A percentile compares a stretch with the other conserved stretches of the same genome.
Conservation (phyloP, 1,140 invertebrate species). For the Apis mellifera region DNA sequence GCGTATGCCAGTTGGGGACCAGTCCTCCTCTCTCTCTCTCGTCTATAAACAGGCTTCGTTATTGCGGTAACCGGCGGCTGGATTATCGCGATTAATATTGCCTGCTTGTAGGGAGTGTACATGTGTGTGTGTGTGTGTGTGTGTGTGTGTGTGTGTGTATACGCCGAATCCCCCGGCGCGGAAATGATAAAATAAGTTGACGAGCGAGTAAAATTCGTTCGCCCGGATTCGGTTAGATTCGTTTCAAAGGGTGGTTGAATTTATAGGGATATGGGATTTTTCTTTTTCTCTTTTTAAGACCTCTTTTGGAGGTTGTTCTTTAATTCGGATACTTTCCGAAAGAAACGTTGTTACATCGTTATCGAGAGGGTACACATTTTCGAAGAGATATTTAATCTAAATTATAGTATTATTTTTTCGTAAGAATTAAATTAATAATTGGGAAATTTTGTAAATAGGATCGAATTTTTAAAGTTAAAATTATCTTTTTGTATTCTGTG, state of each 20-base stretch:
- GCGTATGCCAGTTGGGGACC: constrained; percentile 11
- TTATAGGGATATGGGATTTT: background rate
- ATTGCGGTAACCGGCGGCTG: constrained; percentile 31
- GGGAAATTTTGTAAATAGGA: too few species aligned
- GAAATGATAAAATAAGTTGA: constrained; percentile 47
- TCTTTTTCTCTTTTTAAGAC: background rate
- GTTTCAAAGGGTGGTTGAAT: background rate
- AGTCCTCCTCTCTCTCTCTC: background rate
- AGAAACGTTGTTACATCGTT: too few species aligned
- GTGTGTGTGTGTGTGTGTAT: too few species aligned
- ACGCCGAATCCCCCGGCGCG: constrained; percentile 27
- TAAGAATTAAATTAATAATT: too few species aligned
- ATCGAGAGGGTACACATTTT: too few species aligned
- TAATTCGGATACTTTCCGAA: too few species aligned
- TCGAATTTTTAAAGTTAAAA: too few species aligned
- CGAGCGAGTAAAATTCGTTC: constrained; percentile 31
- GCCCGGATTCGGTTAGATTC: background rate
- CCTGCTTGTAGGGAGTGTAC: background rate
- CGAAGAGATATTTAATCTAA: too few species aligned
- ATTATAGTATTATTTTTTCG: too few species aligned
- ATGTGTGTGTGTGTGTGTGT: background rate
- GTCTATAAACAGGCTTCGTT: constrained; percentile 52
- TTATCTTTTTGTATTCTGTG: too few species aligned
- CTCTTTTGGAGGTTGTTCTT: background rate
- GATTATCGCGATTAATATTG: constrained; percentile 50